Conservation (phyloP, 2,113 vertebrate species). For the Cygnus atratus region DNA sequence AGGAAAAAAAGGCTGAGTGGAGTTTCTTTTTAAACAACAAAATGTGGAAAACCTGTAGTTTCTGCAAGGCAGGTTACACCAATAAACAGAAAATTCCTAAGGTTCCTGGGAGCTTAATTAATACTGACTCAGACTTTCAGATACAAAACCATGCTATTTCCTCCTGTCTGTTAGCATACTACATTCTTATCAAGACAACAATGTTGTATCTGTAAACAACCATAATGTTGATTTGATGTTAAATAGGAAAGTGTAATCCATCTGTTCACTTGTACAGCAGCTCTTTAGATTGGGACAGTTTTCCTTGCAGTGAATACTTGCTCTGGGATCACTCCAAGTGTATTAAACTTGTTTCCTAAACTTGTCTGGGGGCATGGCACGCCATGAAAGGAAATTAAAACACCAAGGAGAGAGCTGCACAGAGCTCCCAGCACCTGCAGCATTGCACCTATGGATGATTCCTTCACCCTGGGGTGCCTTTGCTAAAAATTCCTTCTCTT, state of each 20-base stretch:
- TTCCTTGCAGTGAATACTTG: neutral
- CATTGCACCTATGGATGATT: neutral
- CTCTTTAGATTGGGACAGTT: neutral
- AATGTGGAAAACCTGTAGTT: neutral
- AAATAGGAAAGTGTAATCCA: neutral
- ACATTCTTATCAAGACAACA: neutral
- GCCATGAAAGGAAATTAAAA: neutral
- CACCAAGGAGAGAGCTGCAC: neutral
- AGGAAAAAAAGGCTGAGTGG: neutral
- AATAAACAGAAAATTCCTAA: neutral
- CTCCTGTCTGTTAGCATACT: neutral
- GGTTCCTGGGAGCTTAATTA: neutral
- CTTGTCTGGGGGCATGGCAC: neutral
- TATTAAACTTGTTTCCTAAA: neutral
- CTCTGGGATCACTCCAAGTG: neutral
- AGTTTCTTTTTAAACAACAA: neutral
- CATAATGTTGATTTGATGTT: neutral
- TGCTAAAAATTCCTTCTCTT: neutral
- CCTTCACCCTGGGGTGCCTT: neutral
- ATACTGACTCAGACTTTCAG: neutral
- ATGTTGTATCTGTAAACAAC: neutral
- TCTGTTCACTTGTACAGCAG: neutral
- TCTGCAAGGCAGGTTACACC: neutral
- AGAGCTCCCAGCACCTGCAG: neutral
- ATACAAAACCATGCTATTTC: neutral